Percentiles rank a stretch among this genome's conserved stretches.
Conservation (phyloP, 2,888 invertebrate species). For the Acronicta alni region DNA sequence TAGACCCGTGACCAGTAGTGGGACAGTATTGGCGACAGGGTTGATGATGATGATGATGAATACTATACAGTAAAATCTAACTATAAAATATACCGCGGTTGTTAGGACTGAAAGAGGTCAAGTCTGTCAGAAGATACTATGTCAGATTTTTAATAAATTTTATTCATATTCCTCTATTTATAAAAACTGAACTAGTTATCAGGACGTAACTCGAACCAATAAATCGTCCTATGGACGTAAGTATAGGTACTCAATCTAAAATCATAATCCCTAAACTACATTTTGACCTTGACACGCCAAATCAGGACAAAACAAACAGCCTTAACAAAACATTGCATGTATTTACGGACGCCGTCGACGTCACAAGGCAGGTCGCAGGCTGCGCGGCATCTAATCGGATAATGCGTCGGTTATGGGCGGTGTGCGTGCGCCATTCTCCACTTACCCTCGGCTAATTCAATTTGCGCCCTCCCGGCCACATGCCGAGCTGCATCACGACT, state of each 20-base stretch:
- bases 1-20: too few species aligned
- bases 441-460: slow-evolving; percentile 70
- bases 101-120: too few species aligned
- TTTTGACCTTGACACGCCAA: slow-evolving; percentile 63
- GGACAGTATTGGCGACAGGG: too few species aligned
- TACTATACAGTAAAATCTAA: too few species aligned
- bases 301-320: slow-evolving; percentile 53
- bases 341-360: slow-evolving; percentile 48
- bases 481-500: slow-evolving; percentile 68
- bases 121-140: too few species aligned
- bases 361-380: slow-evolving; percentile 49
- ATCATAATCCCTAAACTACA: slow-evolving; percentile 12
- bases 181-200: too few species aligned
- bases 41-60: too few species aligned
- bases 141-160: too few species aligned
- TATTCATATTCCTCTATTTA: not conserved
- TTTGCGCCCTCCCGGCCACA: slow-evolving; percentile 74
- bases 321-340: slow-evolving; percentile 57
- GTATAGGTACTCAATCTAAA: not conserved
- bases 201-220: too few species aligned
- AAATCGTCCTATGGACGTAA: too few species aligned
- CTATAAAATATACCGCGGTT: too few species aligned
- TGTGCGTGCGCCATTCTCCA: slow-evolving; percentile 69
- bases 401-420: slow-evolving; percentile 75
- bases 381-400: slow-evolving; percentile 68